Evolutionary conservation across 2,888 invertebrate genomes (phyloP).

Genomic region (Hydraecia micacea): DNA sequence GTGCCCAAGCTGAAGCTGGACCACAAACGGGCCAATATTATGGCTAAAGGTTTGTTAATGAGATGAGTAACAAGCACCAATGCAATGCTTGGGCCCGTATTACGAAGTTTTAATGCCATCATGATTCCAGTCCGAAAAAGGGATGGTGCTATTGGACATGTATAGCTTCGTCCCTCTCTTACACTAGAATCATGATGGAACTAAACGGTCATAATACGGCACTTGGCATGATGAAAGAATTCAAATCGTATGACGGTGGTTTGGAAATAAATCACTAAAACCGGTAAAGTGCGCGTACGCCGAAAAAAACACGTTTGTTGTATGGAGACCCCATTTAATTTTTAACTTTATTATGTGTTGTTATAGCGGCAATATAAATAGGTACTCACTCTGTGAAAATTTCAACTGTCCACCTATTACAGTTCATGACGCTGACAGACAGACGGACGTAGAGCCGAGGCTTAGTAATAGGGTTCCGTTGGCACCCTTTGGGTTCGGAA

Average conservation of each 20-base stretch:
- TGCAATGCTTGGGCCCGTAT: background rate
- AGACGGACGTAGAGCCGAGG: no score
- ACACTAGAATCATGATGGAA: background rate
- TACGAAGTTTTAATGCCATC: background rate
- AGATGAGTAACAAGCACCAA: background rate
- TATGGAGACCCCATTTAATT: no score
- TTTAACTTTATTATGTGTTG: no score
- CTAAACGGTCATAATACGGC: background rate
- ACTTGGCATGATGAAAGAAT: background rate
- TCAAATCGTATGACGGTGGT: background rate
- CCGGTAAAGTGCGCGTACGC: no score
- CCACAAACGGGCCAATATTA: slow-evolving; percentile 92
- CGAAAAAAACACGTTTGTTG: no score
- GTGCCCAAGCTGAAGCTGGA: slow-evolving; percentile 93
- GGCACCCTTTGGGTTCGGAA: no score
- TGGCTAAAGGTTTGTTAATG: slow-evolving; percentile 91
- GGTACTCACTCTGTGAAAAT: no score
- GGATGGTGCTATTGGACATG: background rate
- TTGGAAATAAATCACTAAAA: background rate
- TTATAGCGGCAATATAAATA: no score
- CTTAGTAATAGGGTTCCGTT: no score
- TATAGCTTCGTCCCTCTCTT: no score
- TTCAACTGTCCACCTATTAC: no score
- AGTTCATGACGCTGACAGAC: no score
- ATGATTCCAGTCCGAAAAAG: background rate